Evolutionary conservation across 2,888 invertebrate genomes (phyloP), one percentile per base, ranked within the genome.

Genomic region (Cosmopolites sordidus): DNA sequence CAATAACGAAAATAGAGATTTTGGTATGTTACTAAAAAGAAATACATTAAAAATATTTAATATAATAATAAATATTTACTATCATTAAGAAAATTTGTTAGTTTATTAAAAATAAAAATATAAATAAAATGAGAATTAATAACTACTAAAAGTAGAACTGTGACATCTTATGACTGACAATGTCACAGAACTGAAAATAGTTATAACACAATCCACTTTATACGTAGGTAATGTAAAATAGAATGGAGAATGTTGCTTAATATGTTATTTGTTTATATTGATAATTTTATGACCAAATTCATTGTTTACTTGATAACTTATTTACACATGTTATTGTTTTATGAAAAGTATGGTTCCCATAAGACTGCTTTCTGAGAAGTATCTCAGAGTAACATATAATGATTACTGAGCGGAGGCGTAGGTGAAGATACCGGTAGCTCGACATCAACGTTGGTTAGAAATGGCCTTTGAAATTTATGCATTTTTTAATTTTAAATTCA

Each of bases 201-300:
- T 40, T 16, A 40, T 40, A 40, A 40, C 17, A 40, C 40, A 40
- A 40, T 40, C 40, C 40, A 40, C 40, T 40, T 40, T 40, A 40
- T 40, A 40, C 40, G 15, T 40, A 40, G 40, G 40, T 40, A 40
- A 40, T 40, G 40, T 40, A 40, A 40, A 40, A 40, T 40, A 40
- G 40, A 40, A 40, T 16, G 8, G 17, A 16, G 5, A 40, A 16
- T 40, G 17, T 16, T 40, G 40, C 40, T 40, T 40, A 40, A 40
- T 16, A 16, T 40, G 16, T 15, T 40, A 40, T 16, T 40, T 16
- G 40, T 40, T 16, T 11, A 5, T 40, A 16, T 40, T 14, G 14
- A 40, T 40, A 40, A 40, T 15, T 16, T 40, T 38, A 38, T 40
- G 40, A 40, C 40, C 40, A 40, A 40, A 40, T 14, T 3, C 5